Evolutionary conservation across 2,797 vertebrate genomes (phyloP).

Genomic region (Oophaga sylvatica): DNA sequence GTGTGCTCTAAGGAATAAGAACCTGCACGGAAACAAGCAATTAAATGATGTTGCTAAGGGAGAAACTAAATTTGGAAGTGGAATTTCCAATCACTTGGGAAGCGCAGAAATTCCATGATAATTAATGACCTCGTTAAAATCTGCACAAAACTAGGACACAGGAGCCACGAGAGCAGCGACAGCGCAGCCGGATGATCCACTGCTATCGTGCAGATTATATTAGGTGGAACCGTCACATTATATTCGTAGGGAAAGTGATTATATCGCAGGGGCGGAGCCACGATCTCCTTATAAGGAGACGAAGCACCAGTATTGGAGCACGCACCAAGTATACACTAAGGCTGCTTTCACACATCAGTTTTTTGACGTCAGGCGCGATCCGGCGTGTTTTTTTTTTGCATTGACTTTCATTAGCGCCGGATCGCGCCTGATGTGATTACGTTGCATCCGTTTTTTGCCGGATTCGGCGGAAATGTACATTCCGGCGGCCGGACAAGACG

Average conservation of each 20-base stretch:
- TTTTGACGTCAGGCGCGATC: too few species aligned
- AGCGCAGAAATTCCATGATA: constrained; percentile 60
- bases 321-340: not conserved
- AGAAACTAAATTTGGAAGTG: constrained; percentile 69
- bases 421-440: too few species aligned
- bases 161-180: constrained; percentile 27
- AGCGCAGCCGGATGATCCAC: not conserved
- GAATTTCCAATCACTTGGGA: constrained; percentile 65
- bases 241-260: not conserved
- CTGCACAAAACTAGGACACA: constrained; percentile 68
- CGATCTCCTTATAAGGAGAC: not conserved
- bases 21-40: constrained; percentile 61
- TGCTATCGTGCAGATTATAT: too few species aligned
- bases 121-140: constrained; percentile 64
- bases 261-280: not conserved
- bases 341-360: too few species aligned
- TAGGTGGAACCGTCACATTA: not conserved
- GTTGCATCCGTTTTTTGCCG: too few species aligned
- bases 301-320: not conserved
- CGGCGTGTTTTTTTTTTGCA: too few species aligned
- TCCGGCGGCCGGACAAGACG: too few species aligned
- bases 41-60: constrained; percentile 72
- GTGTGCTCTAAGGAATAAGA: constrained; percentile 12
- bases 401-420: too few species aligned
- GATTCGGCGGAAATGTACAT: too few species aligned